Evolutionary conservation across 2,888 invertebrate genomes (phyloP), one percentile per base, ranked within the genome.

Genomic region (Aphelenchoides bicaudatus): DNA sequence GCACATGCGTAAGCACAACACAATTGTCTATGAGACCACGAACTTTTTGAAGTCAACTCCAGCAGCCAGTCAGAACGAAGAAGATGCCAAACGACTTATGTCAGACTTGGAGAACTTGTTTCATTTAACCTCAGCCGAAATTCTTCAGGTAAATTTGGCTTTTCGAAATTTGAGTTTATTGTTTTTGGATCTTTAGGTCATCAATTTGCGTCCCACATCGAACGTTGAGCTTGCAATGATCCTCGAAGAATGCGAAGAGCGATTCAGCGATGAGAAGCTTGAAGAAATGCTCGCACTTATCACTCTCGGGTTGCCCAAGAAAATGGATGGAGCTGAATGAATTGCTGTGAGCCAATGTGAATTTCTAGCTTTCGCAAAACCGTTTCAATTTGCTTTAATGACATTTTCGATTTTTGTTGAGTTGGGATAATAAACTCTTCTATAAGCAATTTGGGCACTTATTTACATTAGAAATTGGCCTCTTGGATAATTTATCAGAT

Each of bases 191-290:
- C n/a, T n/a, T n/a, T n/a, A n/a, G n/a, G n/a, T n/a, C n/a, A n/a
- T n/a, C n/a, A n/a, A n/a, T n/a, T n/a, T 25, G 13, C 10, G 43
- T 10, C 43, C 43, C 10, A 16, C 43, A 43, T 23, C 13, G 2
- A 16, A 10, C 19, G 31, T 62, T 19, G 62, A 64, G 28, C 30
- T 62, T 21, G 65, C 56, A 31, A 48, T 62, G 16, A 52, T 62
- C 23, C 38, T 62, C 4, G 62, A 62, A 29, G 62, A 62, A 43
- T 62, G 56, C n/a, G 62, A 62, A n/a, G 62, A 62, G 34, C 39
- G 62, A 19, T 30, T 60, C 31, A 52, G 46, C 0, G 62, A 62
- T 19, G 63, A 62, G 37, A 56, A 62, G 43, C 27, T 60, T n/a
- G 63, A 43, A 8, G 64, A 62, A 39, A 28, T 62, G 25, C 28